Evolutionary conservation across 2,888 invertebrate species (phyloP), one percentile per base, ranked within the genome.

Genomic region (Ceriagrion tenellum): DNA sequence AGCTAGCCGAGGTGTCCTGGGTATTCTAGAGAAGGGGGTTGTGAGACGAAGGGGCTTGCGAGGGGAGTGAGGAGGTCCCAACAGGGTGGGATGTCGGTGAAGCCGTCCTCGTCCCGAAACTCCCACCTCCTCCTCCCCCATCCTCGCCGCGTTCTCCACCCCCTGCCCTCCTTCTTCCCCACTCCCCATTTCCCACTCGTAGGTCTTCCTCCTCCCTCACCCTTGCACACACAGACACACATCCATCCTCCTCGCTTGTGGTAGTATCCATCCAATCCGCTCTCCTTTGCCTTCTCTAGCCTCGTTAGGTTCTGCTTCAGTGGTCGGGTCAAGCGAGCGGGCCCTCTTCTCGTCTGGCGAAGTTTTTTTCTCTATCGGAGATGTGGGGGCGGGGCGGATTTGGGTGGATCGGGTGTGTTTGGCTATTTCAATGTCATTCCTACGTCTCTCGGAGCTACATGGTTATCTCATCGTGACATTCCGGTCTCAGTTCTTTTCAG

Each of bases 241-340:
- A n/a, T 69, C 69, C 81, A 81, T 18, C 35, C 13, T 13, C 81
- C 16, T 35, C 35, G 81, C 69, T 26, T 26, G 69, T 69, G 16
- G 30, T 69, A 26, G 30, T 81, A 81, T 69, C 69, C 26, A 26
- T 18, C 81, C 81, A 35, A 81, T 69, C 59, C 69, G 69, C 69
- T 20, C 35, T 81, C 81, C 30, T 35, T n/a, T 23, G 26, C 69
- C 81, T 18, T 81, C 81, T 35, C 35, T 13, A 81, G 81, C 30
- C 81, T 81, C 81, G 81, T 81, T 35, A 81, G 81, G 81, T 23
- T 81, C 81, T 81, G 30, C 35, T 81, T 81, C 81, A 81, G 81
- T 81, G 16, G 81, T 26, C 35, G 81, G 81, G 81, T 81, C 81
- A 81, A 81, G 30, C 81, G 81, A 81, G 81, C 35, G 81, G 81